phyloP scores from a whole-genome alignment of 2,888 invertebrate species.

The Dexiosoma caninum region DNA sequence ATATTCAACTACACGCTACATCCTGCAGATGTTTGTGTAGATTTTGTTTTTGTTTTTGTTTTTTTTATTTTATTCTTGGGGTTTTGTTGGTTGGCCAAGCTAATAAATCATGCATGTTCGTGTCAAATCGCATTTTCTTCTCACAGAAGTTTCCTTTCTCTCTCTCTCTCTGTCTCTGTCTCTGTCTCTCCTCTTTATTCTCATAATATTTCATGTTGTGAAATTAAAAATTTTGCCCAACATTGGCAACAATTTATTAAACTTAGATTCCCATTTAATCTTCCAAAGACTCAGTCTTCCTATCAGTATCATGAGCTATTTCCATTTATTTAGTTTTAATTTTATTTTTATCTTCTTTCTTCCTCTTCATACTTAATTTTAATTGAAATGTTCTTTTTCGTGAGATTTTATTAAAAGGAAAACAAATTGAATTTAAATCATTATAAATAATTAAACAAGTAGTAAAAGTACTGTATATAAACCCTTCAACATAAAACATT shows the following conservation, averaged over 20 bases:
- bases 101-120: conserved; percentile 62
- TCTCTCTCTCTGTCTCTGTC: too few species aligned
- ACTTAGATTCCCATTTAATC: conserved; percentile 30
- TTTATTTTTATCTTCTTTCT: not conserved
- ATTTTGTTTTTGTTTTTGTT: not conserved
- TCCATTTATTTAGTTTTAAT: conserved; percentile 31
- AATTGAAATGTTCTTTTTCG: conserved; percentile 48
- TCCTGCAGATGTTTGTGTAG: not conserved
- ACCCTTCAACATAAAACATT: not conserved
- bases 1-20: not conserved
- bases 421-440: conserved; percentile 44
- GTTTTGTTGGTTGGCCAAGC: conserved; percentile 54
- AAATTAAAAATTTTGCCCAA: not conserved
- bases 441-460: conserved; percentile 48
- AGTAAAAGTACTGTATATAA: not conserved
- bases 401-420: conserved; percentile 11
- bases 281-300: conserved; percentile 43
- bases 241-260: conserved; percentile 41
- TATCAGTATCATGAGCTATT: conserved; percentile 51
- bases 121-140: conserved; percentile 61
- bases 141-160: not conserved
- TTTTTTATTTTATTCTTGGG: conserved; percentile 32
- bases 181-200: not conserved
- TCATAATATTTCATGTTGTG: not conserved
- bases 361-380: conserved; percentile 32